Evolutionary conservation across 2,888 invertebrate species (phyloP).

Genomic region (Mesopsocus fuscifrons): DNA sequence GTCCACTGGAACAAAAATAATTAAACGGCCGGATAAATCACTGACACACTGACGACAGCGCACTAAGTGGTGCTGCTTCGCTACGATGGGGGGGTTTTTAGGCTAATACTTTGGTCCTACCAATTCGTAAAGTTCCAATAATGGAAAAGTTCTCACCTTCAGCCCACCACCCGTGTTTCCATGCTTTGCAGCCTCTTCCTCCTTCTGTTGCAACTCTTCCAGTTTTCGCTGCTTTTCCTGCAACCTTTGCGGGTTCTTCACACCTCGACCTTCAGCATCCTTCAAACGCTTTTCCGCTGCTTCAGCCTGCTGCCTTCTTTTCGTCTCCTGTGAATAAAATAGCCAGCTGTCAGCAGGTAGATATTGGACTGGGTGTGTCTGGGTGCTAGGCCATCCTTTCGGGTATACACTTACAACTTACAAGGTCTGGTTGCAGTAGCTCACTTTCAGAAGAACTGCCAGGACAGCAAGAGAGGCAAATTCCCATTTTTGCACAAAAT

Average conservation of each 20-base stretch:
- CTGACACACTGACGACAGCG: too few species aligned
- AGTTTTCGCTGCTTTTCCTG: slow-evolving; percentile 36
- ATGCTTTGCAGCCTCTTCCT: slow-evolving; percentile 30
- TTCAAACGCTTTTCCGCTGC: slow-evolving; percentile 44
- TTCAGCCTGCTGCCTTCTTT: slow-evolving; percentile 41
- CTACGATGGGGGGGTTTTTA: too few species aligned
- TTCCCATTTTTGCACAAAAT: too few species aligned
- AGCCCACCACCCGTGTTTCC: slow-evolving; percentile 14
- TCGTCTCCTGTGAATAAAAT: slow-evolving; percentile 36
- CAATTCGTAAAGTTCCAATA: too few species aligned
- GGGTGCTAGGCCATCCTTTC: background rate
- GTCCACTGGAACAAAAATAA: background rate
- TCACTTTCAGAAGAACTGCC: slow-evolving; percentile 15
- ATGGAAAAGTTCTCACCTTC: too few species aligned
- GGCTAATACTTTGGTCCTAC: too few species aligned
- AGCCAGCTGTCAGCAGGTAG: too few species aligned
- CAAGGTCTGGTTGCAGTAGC: slow-evolving; percentile 6
- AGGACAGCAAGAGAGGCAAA: too few species aligned
- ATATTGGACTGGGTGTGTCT: too few species aligned
- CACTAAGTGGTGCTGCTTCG: too few species aligned
- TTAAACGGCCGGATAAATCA: too few species aligned
- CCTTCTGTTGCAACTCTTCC: slow-evolving; percentile 34
- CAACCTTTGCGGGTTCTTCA: slow-evolving; percentile 40
- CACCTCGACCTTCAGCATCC: slow-evolving; percentile 39
- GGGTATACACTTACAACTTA: slow-evolving; percentile 7